Evolutionary conservation across 2,888 invertebrate species (phyloP).

Genomic region (Meteorus cinctellus): DNA sequence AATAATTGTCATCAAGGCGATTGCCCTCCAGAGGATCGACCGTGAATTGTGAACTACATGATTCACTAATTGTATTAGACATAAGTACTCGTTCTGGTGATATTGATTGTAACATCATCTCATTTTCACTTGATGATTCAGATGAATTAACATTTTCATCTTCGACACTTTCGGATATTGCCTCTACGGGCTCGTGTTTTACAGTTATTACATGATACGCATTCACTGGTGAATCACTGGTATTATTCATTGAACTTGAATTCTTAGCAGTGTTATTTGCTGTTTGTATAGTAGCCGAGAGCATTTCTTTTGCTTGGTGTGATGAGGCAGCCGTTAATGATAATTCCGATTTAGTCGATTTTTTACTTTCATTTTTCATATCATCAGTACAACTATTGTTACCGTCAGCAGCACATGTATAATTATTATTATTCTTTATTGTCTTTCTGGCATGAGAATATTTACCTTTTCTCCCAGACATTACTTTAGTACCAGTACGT

Average conservation of each 20-base stretch:
- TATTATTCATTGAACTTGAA: not conserved
- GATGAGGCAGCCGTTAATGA: conserved; percentile 10
- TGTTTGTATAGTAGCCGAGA: not conserved
- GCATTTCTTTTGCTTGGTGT: not conserved
- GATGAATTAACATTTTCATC: conserved; percentile 56
- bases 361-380: conserved; percentile 41
- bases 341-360: conserved; percentile 47
- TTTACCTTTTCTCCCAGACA: not conserved
- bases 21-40: conserved; percentile 61
- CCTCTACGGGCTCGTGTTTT: conserved; percentile 62
- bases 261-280: not conserved
- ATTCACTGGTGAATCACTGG: conserved; percentile 7
- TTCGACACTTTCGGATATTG: conserved; percentile 61
- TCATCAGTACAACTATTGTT: conserved; percentile 49
- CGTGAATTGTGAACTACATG: conserved; percentile 52
- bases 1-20: conserved; percentile 70
- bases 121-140: conserved; percentile 54
- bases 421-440: not conserved
- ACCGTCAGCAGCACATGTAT: conserved; percentile 42
- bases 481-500: not conserved
- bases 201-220: conserved; percentile 56
- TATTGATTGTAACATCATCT: conserved; percentile 66
- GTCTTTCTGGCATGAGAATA: not conserved
- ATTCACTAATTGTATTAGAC: conserved; percentile 59
- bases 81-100: conserved; percentile 66